phyloP scores from a whole-genome alignment of 2,113 vertebrate species.

The Clarias macrocephalus region DNA sequence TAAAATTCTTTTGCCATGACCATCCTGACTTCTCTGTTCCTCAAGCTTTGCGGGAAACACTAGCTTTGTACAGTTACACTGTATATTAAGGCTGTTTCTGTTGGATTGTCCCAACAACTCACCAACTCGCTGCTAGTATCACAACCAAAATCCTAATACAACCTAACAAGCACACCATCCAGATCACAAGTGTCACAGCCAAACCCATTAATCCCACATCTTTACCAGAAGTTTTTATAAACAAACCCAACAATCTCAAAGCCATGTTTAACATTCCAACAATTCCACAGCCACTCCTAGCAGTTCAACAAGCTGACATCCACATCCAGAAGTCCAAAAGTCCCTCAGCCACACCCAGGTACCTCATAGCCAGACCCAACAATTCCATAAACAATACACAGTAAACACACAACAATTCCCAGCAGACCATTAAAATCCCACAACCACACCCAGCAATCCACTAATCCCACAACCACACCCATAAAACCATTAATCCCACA shows the following conservation, averaged over 20 bases:
- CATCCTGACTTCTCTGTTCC: neutral
- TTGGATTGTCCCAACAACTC: neutral
- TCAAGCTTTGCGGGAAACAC: neutral
- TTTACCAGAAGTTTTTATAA: neutral
- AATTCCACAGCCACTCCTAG: neutral
- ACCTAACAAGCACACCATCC: neutral
- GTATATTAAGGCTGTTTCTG: neutral
- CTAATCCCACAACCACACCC: too few relatives aligned
- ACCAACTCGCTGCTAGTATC: neutral
- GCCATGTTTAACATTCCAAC: neutral
- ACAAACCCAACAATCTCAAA: neutral
- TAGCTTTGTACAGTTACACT: neutral
- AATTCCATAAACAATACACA: neutral
- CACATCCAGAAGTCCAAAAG: neutral
- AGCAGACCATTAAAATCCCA: neutral
- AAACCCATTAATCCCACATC: neutral
- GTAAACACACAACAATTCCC: neutral
- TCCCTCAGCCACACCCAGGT: neutral
- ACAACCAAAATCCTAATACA: neutral
- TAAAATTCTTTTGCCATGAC: neutral
- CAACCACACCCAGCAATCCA: too few relatives aligned
- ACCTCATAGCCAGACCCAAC: neutral
- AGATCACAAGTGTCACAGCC: neutral
- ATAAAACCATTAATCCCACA: too few relatives aligned
- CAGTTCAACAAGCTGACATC: neutral